Evolutionary conservation across 2,888 invertebrate species (phyloP).

Genomic region (Cyclophora punctaria): DNA sequence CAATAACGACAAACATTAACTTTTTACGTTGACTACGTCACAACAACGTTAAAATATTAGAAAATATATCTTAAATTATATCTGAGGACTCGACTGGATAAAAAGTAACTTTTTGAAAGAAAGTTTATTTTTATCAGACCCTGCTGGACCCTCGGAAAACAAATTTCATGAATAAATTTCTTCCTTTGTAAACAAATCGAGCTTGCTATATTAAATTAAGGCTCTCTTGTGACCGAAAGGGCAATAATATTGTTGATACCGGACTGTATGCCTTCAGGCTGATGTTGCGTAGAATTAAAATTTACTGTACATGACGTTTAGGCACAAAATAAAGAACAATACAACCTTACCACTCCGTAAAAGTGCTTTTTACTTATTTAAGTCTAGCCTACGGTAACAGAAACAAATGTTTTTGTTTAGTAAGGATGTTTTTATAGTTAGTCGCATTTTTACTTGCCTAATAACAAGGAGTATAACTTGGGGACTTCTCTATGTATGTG

Average conservation of each 20-base stretch:
- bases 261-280: slow-evolving; percentile 21
- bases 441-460: too few relatives aligned
- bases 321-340: slow-evolving; percentile 2
- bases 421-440: neutral
- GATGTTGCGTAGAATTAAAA: slow-evolving; percentile 8
- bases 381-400: too few relatives aligned
- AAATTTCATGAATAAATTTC: slow-evolving; percentile 74
- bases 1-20: too few relatives aligned
- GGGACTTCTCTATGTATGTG: too few relatives aligned
- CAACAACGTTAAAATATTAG: slow-evolving; percentile 26
- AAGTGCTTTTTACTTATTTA: too few relatives aligned
- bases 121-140: slow-evolving; percentile 56
- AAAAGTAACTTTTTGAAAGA: slow-evolving; percentile 49
- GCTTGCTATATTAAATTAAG: slow-evolving; percentile 67
- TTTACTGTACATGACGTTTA: slow-evolving; percentile 13
- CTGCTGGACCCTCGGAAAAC: slow-evolving; percentile 53
- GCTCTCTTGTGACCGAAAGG: slow-evolving; percentile 47
- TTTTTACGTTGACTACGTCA: too few relatives aligned
- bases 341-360: neutral
- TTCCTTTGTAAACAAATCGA: slow-evolving; percentile 74
- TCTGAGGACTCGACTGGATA: slow-evolving; percentile 26
- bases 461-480: too few relatives aligned
- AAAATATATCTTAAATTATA: slow-evolving; percentile 33
- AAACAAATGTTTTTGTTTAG: neutral
- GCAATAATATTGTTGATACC: slow-evolving; percentile 48